Evolutionary conservation across 1,140 invertebrate genomes (phyloP).

Genomic region (Brachionus rubens): DNA sequence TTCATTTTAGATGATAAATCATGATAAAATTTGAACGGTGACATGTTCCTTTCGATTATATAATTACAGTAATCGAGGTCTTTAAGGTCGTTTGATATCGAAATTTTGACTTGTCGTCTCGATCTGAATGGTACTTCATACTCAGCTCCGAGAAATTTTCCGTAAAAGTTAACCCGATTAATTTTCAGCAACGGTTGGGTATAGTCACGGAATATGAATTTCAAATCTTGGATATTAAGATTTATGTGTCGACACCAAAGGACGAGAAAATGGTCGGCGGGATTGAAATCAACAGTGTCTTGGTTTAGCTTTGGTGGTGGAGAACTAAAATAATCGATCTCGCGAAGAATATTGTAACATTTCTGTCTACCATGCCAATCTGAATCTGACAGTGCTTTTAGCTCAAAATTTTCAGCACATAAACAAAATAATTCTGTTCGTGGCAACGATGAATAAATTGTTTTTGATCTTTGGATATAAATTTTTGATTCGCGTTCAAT

Average conservation of each 20-base stretch:
- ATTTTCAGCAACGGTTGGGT: slow-evolving; percentile 84
- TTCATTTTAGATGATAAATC: slow-evolving; percentile 78
- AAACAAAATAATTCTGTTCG: slow-evolving; percentile 21
- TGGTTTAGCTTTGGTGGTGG: background rate
- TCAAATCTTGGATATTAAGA: slow-evolving; percentile 76
- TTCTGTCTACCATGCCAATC: slow-evolving; percentile 12
- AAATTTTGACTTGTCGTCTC: slow-evolving; percentile 61
- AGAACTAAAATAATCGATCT: slow-evolving; percentile 18
- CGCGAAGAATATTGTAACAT: slow-evolving; percentile 1
- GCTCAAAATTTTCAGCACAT: background rate
- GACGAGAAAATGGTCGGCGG: slow-evolving; percentile 60
- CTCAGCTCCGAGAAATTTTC: slow-evolving; percentile 82
- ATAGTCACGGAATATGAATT: slow-evolving; percentile 87
- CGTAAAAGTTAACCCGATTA: slow-evolving; percentile 78
- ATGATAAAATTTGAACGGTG: slow-evolving; percentile 91
- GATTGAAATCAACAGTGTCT: background rate
- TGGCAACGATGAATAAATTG: slow-evolving; percentile 21
- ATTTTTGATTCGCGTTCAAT: slow-evolving; percentile 26
- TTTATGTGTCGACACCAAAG: slow-evolving; percentile 84
- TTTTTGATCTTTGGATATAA: slow-evolving; percentile 29
- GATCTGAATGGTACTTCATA: slow-evolving; percentile 73
- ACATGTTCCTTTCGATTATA: slow-evolving; percentile 72
- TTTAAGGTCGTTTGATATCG: slow-evolving; percentile 43
- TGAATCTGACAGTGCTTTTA: slow-evolving; percentile 25
- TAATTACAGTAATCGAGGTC: slow-evolving; percentile 61